A percentile compares a stretch with the other conserved stretches of the same genome.
These are phyloP conservation scores for Grantiella picta DNA, from an alignment of 2,113 vertebrate species.

Conservation along the genomic window DNA sequence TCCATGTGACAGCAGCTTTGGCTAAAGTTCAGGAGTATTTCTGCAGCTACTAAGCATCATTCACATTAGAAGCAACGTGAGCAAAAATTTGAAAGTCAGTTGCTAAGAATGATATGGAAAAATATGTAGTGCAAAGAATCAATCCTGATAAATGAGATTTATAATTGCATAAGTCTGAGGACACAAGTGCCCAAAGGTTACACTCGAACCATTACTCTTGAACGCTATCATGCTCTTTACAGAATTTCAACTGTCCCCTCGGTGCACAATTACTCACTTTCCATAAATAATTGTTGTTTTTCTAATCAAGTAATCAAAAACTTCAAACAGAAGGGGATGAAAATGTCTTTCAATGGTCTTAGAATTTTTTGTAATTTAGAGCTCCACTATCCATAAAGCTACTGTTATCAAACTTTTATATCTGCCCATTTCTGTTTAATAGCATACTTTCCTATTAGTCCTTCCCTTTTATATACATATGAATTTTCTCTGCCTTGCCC, in stretches of 20 bases:
- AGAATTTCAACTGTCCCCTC: not conserved
- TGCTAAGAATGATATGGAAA: not conserved
- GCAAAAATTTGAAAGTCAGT: not conserved
- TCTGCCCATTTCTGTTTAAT: not conserved
- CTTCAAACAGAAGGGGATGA: not conserved
- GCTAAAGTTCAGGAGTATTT: constrained; percentile 2
- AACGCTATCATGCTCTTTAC: not conserved
- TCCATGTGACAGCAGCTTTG: not conserved
- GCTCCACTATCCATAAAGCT: not conserved
- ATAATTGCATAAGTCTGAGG: not conserved
- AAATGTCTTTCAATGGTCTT: not conserved
- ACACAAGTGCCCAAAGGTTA: not conserved
- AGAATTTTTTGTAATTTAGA: not conserved
- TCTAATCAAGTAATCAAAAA: not conserved
- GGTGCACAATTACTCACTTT: not conserved
- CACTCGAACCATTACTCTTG: not conserved
- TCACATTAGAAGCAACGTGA: not conserved
- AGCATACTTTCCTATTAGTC: not conserved
- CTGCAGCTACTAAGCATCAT: not conserved
- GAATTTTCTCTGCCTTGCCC: not conserved
- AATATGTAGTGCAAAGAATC: not conserved
- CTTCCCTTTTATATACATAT: not conserved
- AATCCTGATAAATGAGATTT: not conserved
- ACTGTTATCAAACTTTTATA: not conserved
- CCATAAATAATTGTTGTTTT: not conserved